phyloP scores from a whole-genome alignment of 2,113 vertebrate genomes.

The Melozone crissalis region DNA sequence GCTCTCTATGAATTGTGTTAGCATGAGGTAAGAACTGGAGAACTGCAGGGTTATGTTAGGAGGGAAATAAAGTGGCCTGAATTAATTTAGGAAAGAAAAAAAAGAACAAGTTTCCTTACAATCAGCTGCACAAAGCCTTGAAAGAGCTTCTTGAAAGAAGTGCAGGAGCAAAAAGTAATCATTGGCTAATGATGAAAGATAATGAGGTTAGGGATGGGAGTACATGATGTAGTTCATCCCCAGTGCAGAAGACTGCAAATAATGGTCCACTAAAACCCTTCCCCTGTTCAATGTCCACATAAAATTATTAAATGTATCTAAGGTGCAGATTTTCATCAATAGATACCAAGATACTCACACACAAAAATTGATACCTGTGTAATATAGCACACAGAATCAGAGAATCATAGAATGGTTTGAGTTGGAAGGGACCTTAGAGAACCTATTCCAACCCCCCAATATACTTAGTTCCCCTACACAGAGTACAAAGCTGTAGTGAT shows the following conservation, averaged over 20 bases:
- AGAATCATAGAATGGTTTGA: background rate
- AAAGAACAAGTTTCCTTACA: background rate
- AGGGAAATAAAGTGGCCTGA: background rate
- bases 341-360: background rate
- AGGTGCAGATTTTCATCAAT: background rate
- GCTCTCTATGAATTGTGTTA: background rate
- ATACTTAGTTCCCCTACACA: background rate
- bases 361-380: background rate
- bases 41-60: background rate
- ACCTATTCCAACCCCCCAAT: background rate
- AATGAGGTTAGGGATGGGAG: background rate
- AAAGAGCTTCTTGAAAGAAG: background rate
- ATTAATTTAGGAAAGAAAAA: background rate
- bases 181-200: background rate
- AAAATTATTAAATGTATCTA: background rate
- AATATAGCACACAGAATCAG: background rate
- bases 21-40: background rate
- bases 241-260: background rate
- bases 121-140: background rate
- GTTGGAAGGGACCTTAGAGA: background rate
- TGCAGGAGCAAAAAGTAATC: background rate
- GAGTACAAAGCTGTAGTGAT: background rate
- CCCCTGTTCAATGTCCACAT: background rate
- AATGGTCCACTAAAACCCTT: background rate
- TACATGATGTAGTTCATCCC: background rate